Evolutionary conservation across 1,140 invertebrate genomes (phyloP), one percentile per base, ranked within the genome.

Genomic region (Bicyclus anynana): DNA sequence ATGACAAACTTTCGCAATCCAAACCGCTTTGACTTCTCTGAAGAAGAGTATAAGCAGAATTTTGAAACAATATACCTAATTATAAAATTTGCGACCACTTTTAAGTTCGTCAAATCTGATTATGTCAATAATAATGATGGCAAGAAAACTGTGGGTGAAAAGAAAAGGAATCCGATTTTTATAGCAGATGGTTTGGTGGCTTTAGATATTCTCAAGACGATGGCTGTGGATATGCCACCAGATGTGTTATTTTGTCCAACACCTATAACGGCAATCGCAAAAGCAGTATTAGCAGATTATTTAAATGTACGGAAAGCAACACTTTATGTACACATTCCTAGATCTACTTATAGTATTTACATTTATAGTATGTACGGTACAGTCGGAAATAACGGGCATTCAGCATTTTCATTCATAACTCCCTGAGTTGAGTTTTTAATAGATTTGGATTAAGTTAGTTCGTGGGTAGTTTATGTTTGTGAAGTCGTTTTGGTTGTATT

Each of bases 1-100:
- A 65, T 82, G 49, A 72, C 78, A 13, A 75, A 78, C 49, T 84
- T 87, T 55, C 29, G 58, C 20, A 85, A 84, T 65, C 82, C 77
- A 2, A 84, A 84, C 29, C 48, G 17, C 21, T 60, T 84, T 13
- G 67, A 72, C 40, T 65, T 71, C 23, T 29, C 61, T n/a, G 54
- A 66, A 5, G 53, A 62, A 50, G 59, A 72, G 38, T 55, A 58
- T 14, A 62, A 72, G 20, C 69, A 77, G 20, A 49, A 73, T 33
- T 80, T 83, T 42, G 74, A 84, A 46, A 65, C 67, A 33, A 61
- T 84, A 9, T 77, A 84, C 53, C 62, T 84, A 9, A 79, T 81
- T 44, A 74, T 74, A 13, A 85, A 87, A 73, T 49, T 87, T 9
- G 82, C 79, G 20, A 66, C 65, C 14, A 80, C 68, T 60, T 72